A percentile compares a stretch with the other conserved stretches of the same genome.
These are phyloP conservation scores for Paragorgia papillata DNA, from an alignment of 92 coral and sea anemone species.

Conservation along the genomic window DNA sequence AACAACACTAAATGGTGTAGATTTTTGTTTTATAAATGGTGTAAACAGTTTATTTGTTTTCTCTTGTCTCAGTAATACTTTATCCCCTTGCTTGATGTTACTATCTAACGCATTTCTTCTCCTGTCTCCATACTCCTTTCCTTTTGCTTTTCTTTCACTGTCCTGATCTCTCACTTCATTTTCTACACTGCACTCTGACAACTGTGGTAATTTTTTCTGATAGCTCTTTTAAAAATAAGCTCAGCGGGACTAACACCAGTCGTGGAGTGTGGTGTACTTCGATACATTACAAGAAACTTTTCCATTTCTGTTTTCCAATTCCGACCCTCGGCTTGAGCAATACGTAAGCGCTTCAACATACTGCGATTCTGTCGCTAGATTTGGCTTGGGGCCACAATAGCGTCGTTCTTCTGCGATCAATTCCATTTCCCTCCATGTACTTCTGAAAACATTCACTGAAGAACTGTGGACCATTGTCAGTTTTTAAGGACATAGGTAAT, in stretches of 20 bases:
- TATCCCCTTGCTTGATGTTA: not conserved
- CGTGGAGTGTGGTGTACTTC: slow-evolving; percentile 41
- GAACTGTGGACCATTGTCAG: slow-evolving; percentile 63
- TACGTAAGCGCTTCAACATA: slow-evolving; percentile 51
- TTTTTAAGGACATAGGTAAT: slow-evolving; percentile 37
- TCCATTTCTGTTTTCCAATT: slow-evolving; percentile 34
- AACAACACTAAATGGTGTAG: slow-evolving; percentile 34
- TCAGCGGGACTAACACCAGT: slow-evolving; percentile 37
- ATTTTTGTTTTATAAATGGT: slow-evolving; percentile 23
- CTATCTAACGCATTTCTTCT: too few species aligned
- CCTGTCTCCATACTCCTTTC: too few species aligned
- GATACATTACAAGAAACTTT: slow-evolving; percentile 37
- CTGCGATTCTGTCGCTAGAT: slow-evolving; percentile 60
- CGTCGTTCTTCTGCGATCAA: slow-evolving; percentile 57
- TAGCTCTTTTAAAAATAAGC: slow-evolving; percentile 17
- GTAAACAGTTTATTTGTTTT: slow-evolving; percentile 20
- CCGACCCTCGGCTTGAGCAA: slow-evolving; percentile 59
- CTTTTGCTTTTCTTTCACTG: too few species aligned
- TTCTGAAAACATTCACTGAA: too few species aligned
- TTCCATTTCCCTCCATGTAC: slow-evolving; percentile 50
- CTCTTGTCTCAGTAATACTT: slow-evolving; percentile 31
- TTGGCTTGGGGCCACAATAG: slow-evolving; percentile 53
- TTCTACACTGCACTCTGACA: not conserved
- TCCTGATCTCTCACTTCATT: too few species aligned
- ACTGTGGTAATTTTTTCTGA: slow-evolving; percentile 16